These are phyloP conservation scores for Tautogolabrus adspersus DNA, from an alignment of 2,113 vertebrate genomes.

Conservation along the genomic window DNA sequence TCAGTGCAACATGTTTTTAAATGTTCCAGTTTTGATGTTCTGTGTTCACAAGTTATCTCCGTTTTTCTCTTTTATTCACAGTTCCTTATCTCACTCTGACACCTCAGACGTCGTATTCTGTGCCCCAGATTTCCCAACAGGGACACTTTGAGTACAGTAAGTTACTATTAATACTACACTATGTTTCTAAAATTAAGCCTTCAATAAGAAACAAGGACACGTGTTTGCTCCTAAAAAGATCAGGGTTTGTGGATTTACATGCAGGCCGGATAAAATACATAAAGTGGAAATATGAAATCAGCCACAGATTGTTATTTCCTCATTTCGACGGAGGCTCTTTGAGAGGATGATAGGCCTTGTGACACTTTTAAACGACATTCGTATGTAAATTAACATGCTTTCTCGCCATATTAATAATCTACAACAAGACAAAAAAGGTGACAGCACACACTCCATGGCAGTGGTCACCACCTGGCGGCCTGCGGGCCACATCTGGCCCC, in stretches of 20 bases:
- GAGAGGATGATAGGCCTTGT: neutral
- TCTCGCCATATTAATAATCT: too few species aligned
- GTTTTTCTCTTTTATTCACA: conserved; percentile 1
- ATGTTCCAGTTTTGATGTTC: neutral
- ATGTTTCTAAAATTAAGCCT: conserved; percentile 45
- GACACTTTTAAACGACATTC: too few species aligned
- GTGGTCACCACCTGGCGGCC: too few species aligned
- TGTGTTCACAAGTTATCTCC: conserved; percentile 17
- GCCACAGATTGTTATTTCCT: too few species aligned
- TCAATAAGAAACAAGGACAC: neutral
- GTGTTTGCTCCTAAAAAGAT: conserved; percentile 7
- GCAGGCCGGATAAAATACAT: too few species aligned
- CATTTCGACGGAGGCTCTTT: neutral
- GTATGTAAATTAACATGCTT: too few species aligned
- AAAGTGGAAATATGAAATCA: neutral
- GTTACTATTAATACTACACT: conserved; percentile 50
- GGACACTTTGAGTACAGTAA: conserved; percentile 16
- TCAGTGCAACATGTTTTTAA: neutral
- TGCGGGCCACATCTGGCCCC: too few species aligned
- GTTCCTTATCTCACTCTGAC: conserved; percentile 16
- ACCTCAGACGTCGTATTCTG: conserved; percentile 15
- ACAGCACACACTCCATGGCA: too few species aligned
- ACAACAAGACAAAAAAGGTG: too few species aligned
- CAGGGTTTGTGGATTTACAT: conserved; percentile 10
- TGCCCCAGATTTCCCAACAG: conserved; percentile 44